phyloP scores from a whole-genome alignment of 2,113 vertebrate species.

The Amazona vittata region DNA sequence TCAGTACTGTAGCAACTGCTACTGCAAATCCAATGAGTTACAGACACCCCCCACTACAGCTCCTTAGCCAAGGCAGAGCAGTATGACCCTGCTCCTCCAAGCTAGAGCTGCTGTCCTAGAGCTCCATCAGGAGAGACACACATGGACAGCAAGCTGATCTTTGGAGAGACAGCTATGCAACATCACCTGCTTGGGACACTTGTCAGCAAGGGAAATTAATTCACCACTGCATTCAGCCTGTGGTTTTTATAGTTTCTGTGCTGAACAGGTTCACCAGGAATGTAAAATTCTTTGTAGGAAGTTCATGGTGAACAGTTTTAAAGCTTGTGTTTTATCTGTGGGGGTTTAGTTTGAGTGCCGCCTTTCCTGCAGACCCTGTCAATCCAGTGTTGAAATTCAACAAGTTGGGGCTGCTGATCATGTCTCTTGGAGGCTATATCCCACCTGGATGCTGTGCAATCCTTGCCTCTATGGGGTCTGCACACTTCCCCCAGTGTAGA shows the following conservation, averaged over 20 bases:
- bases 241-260: neutral
- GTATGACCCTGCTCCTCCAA: neutral
- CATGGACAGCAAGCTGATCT: neutral
- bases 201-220: neutral
- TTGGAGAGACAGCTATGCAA: neutral
- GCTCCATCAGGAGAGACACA: neutral
- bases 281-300: neutral
- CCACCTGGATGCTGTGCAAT: neutral
- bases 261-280: neutral
- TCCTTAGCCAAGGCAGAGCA: neutral
- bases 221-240: neutral
- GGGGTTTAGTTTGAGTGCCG: neutral
- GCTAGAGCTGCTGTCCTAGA: neutral
- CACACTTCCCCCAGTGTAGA: accelerated
- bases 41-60: accelerated
- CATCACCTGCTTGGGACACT: neutral
- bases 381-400: neutral
- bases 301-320: neutral
- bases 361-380: neutral
- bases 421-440: neutral
- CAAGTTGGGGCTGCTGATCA: neutral
- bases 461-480: accelerated
- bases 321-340: neutral
- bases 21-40: neutral
- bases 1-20: neutral